A percentile compares a stretch with the other conserved stretches of the same genome.
Conservation (phyloP, 2,113 vertebrate genomes). For the Lasiurus borealis region DNA sequence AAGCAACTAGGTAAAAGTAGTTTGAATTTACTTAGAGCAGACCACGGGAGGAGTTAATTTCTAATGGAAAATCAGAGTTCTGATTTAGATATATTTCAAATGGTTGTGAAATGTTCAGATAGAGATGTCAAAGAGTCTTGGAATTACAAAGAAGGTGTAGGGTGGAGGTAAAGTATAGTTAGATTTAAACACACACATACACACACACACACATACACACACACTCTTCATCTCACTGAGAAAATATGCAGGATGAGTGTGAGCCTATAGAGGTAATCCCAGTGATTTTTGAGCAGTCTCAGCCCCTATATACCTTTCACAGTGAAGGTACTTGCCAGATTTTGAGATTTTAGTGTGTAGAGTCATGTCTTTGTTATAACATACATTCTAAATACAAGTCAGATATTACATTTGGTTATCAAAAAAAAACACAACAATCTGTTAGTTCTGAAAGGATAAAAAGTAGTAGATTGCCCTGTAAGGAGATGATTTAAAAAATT, state of each 20-base stretch:
- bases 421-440: slow-evolving; percentile 16
- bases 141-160: not conserved
- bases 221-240: not conserved
- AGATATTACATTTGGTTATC: slow-evolving; percentile 1
- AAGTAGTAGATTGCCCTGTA: not conserved
- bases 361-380: not conserved
- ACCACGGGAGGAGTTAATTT: not conserved
- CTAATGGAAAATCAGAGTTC: not conserved
- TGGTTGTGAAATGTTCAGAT: not conserved
- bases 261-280: not conserved
- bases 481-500: not conserved
- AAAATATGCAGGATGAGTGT: not conserved
- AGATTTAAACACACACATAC: not conserved
- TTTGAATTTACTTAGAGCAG: not conserved
- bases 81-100: slow-evolving; percentile 28
- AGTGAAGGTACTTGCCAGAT: not conserved
- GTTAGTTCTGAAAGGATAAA: not conserved
- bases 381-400: not conserved
- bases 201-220: too few species aligned
- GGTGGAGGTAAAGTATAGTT: not conserved
- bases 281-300: not conserved
- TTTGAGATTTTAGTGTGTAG: not conserved
- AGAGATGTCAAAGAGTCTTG: not conserved
- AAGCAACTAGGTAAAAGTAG: not conserved
- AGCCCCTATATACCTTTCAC: not conserved